Base-by-base conservation (phyloP, 1,140 invertebrate species). In the Cataglyphis hispanica region DNA sequence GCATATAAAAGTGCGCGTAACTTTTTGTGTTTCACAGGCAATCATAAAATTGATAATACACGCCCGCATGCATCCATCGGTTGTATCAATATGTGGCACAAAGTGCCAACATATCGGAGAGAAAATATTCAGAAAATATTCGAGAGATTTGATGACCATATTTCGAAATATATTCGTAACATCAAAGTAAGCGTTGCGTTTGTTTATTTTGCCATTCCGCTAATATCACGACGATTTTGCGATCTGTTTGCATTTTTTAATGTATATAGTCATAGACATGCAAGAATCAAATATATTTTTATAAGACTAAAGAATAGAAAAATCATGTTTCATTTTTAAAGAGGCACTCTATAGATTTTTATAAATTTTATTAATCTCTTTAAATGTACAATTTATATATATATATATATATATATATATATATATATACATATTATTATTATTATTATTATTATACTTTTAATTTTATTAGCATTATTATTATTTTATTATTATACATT, bases 91-190 rank as follows among this genome's bases (percentile, higher is more conserved):
- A 34, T 25, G 10, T 25, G 16, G 16, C n/a, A 40, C 16, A 10
- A 31, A 70, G 22, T 53, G 3, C 13, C 13, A 46, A 13, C 66
- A 22, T 10, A 50, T 19, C 2, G 31, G 46, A 53, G 19, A 50
- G 25, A 67, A 40, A 67, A 27, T 27, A 31, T 46, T 46, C 22
- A 4, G n/a, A n/a, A n/a, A n/a, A n/a, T n/a, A n/a, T n/a, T n/a
- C 22, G 19, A 19, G 27, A 72, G 7, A 70, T 19, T 25, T 43
- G 69, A 50, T 53, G 46, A 72, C n/a, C 46, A 40, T 31, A 53
- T 72, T 72, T 53, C 43, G 34, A 50, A 72, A n/a, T 53, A 19
- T 50, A 50, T 50, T 72, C 19, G 56, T 72, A 72, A 53, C 27
- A 10, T 1, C 27, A 16, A n/a, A 8, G 1, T 4, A n/a, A 27